Evolutionary conservation across 2,888 invertebrate genomes (phyloP).

Genomic region (Ametastegia equiseti): DNA sequence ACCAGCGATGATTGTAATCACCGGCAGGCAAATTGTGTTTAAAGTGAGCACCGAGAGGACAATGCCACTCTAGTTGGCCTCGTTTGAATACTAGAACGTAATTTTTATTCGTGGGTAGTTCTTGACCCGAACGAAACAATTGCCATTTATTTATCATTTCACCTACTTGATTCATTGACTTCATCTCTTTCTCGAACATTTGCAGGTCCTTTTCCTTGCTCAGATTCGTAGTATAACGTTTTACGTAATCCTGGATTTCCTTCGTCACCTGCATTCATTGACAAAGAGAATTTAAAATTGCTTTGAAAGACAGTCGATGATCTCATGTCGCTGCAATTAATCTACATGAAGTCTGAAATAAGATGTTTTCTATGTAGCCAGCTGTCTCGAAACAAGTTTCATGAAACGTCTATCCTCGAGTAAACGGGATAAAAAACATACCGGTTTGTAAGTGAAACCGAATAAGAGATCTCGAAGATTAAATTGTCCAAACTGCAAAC

Average conservation of each 20-base stretch:
- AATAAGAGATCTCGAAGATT: conserved; percentile 4
- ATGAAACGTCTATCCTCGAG: background rate
- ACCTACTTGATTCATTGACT: conserved; percentile 39
- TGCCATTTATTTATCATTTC: conserved; percentile 27
- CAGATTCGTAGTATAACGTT: conserved; percentile 42
- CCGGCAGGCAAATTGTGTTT: conserved; percentile 40
- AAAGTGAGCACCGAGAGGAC: conserved; percentile 36
- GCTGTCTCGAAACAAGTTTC: background rate
- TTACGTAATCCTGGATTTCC: conserved; percentile 65
- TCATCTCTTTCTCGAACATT: conserved; percentile 52
- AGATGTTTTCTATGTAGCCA: background rate
- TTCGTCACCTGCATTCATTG: conserved; percentile 62
- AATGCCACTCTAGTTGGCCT: conserved; percentile 44
- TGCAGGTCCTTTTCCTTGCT: conserved; percentile 53
- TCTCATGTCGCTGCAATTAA: background rate
- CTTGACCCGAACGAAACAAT: conserved; percentile 42
- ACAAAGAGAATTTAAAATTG: background rate
- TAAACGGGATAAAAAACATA: background rate
- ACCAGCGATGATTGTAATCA: conserved; percentile 42
- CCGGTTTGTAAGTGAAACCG: background rate
- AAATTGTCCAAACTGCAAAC: conserved; percentile 17
- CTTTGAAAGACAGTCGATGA: background rate
- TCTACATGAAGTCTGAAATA: background rate
- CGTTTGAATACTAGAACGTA: conserved; percentile 38
- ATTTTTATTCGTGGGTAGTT: conserved; percentile 36